Base-by-base conservation (phyloP, 1,140 invertebrate genomes). In the Liolophura sinensis region DNA sequence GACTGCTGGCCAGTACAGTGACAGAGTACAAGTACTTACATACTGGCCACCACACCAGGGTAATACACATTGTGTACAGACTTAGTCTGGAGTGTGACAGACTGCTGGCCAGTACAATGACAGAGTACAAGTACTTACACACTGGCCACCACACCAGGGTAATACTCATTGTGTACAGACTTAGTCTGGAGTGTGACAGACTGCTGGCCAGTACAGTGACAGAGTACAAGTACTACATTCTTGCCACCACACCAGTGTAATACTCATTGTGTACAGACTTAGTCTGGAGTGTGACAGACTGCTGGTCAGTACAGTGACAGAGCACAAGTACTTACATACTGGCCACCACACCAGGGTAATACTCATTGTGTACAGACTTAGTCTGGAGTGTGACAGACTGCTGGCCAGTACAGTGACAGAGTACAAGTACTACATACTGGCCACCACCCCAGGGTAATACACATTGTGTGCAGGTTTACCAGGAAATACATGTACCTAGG, bases 11-110 rank as follows among this genome's bases (percentile, higher is more conserved):
- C 15, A 62, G 68, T 16, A 76, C 69, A 87, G 73, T 79, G 69
- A 90, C 61, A 31, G 74, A 79, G 25, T 91, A 92, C 59, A 90
- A 78, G 56, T 87, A 85, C 73, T n/a, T 85, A 84, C 60, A 79
- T 97, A 50, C 89, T 97, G 67, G 92, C 91, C 0, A 92, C 93
- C 0, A 96, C 94, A 24, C 87, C 91, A 0, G 91, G 80, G 85
- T 85, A 71, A 68, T 72, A 24, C 50, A 51, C 24, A 54, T 5
- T 20, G 12, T 4, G 24, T 18, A 47, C 47, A 46, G 48, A 60
- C 31, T 40, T 55, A 93, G 93, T 0, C 86, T 97, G 54, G 91
- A 94, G 78, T 93, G 94, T 80, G 90, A 92, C 75, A 89, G 90
- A 78, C 81, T 85, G 70, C 87, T 89, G 7, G 88, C 89, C 15